A percentile compares a stretch with the other conserved stretches of the same genome.
phyloP scores from a whole-genome alignment of 2,888 invertebrate genomes.

The Orchestes rusci region DNA sequence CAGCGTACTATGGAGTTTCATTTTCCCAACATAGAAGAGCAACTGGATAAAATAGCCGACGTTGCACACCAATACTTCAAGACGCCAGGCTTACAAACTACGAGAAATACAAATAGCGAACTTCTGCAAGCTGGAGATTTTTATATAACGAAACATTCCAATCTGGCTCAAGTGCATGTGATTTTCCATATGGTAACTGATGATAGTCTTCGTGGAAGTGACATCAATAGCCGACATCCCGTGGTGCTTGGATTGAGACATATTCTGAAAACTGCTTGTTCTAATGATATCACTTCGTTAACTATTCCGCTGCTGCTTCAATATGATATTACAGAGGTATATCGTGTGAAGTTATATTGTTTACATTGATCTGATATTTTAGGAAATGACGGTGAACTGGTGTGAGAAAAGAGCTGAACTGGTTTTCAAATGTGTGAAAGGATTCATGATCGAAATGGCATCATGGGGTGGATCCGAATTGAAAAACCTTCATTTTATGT shows the following conservation, averaged over 20 bases:
- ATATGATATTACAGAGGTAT: constrained; percentile 90
- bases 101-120: constrained; percentile 43
- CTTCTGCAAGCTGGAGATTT: constrained; percentile 77
- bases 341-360: no score
- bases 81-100: constrained; percentile 27
- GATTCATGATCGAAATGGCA: constrained; percentile 98
- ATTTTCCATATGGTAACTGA: constrained; percentile 94
- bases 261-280: constrained; percentile 90
- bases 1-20: constrained; percentile 90
- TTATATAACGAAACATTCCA: constrained; percentile 83
- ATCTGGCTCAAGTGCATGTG: constrained; percentile 88
- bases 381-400: constrained; percentile 95
- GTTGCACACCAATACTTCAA: constrained; percentile 35
- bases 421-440: constrained; percentile 98
- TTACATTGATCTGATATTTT: no score
- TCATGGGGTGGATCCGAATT: constrained; percentile 87
- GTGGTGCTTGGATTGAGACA: constrained; percentile 91
- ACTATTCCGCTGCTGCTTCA: constrained; percentile 88
- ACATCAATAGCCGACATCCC: constrained; percentile 93
- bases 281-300: constrained; percentile 86
- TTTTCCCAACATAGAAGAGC: constrained; percentile 79
- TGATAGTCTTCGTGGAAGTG: constrained; percentile 59
- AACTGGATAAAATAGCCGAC: constrained; percentile 63
- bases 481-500: constrained; percentile 78
- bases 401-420: constrained; percentile 93